Evolutionary conservation across 2,888 invertebrate genomes (phyloP).

Genomic region (Odontocerum albicorne): DNA sequence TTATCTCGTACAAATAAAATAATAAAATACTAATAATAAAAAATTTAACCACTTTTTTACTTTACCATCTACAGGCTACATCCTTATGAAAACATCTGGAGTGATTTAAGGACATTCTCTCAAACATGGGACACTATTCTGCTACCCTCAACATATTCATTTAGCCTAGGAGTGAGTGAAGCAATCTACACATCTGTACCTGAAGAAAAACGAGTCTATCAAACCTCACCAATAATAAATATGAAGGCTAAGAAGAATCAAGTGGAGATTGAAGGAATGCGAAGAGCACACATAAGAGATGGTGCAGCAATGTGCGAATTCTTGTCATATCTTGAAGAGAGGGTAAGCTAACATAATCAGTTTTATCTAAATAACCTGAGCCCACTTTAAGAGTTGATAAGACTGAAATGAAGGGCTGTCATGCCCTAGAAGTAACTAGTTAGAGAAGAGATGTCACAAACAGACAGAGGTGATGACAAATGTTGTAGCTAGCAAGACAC

Average conservation of each 20-base stretch:
- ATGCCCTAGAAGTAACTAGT: too few species aligned
- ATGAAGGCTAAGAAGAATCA: slow-evolving; percentile 87
- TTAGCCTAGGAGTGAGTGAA: slow-evolving; percentile 72
- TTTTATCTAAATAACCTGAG: too few species aligned
- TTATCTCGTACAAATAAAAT: not conserved
- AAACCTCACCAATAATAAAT: slow-evolving; percentile 79
- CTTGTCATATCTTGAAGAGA: slow-evolving; percentile 70
- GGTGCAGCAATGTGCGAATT: slow-evolving; percentile 89
- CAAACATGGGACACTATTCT: slow-evolving; percentile 67
- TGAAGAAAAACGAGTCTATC: slow-evolving; percentile 58
- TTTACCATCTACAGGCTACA: too few species aligned
- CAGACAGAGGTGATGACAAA: too few species aligned
- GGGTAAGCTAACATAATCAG: too few species aligned
- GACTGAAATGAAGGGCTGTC: too few species aligned
- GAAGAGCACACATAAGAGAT: slow-evolving; percentile 81
- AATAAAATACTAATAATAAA: slow-evolving; percentile 4
- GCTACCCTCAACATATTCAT: slow-evolving; percentile 69
- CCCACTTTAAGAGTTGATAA: too few species aligned
- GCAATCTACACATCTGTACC: slow-evolving; percentile 66
- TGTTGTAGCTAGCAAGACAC: too few species aligned
- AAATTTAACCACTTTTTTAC: not conserved
- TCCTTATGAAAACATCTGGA: slow-evolving; percentile 70
- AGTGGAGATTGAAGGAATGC: slow-evolving; percentile 80
- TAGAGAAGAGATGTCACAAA: too few species aligned
- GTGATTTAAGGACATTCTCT: slow-evolving; percentile 66